These are phyloP conservation scores for Eupithecia tripunctaria DNA, from an alignment of 2,888 invertebrate genomes.

Conservation along the genomic window DNA sequence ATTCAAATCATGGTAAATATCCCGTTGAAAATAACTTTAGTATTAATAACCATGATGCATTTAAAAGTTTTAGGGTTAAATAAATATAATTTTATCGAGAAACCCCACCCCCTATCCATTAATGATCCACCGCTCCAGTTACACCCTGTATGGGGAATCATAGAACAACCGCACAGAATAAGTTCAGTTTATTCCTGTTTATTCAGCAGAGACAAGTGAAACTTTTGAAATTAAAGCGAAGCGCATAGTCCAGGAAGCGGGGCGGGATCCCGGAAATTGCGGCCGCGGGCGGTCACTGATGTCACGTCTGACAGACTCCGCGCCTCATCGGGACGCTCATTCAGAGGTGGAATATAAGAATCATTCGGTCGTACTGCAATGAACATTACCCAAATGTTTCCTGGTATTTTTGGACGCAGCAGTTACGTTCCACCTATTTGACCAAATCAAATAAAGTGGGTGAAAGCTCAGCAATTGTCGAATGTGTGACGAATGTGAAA, in stretches of 20 bases:
- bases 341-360: neutral
- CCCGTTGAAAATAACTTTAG: too few species aligned
- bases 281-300: slow-evolving; percentile 38
- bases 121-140: too few species aligned
- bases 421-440: neutral
- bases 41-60: too few species aligned
- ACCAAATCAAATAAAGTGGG: neutral
- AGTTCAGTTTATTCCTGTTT: neutral
- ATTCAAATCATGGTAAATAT: too few species aligned
- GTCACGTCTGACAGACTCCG: neutral
- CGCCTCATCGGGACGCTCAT: neutral
- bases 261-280: slow-evolving; percentile 67
- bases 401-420: neutral
- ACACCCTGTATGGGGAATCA: neutral
- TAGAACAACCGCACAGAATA: neutral
- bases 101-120: too few species aligned
- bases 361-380: neutral
- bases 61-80: too few species aligned
- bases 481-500: neutral
- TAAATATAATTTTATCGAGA: too few species aligned
- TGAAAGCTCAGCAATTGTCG: neutral
- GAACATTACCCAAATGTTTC: neutral
- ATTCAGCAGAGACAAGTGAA: slow-evolving; percentile 4
- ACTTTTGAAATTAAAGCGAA: slow-evolving; percentile 58
- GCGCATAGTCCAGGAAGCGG: slow-evolving; percentile 57